Base-by-base conservation (phyloP, 2,113 vertebrate species). In the Gorsachius goisagi region DNA sequence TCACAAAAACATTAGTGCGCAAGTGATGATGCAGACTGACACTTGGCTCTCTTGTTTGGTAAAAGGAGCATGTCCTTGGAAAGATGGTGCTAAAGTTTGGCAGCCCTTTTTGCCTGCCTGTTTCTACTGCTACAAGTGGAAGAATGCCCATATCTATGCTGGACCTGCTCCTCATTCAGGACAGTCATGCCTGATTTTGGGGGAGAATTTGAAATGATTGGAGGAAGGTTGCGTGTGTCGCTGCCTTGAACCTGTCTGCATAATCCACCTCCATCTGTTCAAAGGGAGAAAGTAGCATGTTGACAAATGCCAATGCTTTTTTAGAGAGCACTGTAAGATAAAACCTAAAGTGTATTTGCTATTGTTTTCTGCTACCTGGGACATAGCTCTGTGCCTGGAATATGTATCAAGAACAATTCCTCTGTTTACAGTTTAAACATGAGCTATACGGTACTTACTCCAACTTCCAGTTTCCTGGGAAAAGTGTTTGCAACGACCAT, bases 381-480 rank as follows among this genome's bases (percentile, higher is more conserved):
- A 52, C 87, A 75, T 60, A 84, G 59, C 68, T 93, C 69, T 94
- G 62, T 45, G 91, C 75, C 76, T 85, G 41, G 77, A 94, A 95
- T 95, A 88, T 41, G 60, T 59, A 93, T 87, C 53, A 66, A 74
- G 64, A 84, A 60, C 74, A 91, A 80, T 37, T 83, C 66, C 44
- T 87, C 58, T 83, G 90, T 85, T 95, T 89, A 23, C 68, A 90
- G 37, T 95, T 93, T 75, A 94, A 89, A 95, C 23, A 35, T 87
- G 88, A 97, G 80, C 90, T 94, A 35, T 67, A 17, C 53, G 85
- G 28, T 55, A n/a, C 81, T 95, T 82, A 79, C 33, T 88, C 33
- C 86, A 90, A 39, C 50, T 94, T 89, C 93, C 91, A 92, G 58
- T 81, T 97, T 95, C 85, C 84, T 86, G 62, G 62, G 90, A 84